Base-by-base conservation (phyloP, 1,140 invertebrate species). In the Muscidifurax raptorellus region DNA sequence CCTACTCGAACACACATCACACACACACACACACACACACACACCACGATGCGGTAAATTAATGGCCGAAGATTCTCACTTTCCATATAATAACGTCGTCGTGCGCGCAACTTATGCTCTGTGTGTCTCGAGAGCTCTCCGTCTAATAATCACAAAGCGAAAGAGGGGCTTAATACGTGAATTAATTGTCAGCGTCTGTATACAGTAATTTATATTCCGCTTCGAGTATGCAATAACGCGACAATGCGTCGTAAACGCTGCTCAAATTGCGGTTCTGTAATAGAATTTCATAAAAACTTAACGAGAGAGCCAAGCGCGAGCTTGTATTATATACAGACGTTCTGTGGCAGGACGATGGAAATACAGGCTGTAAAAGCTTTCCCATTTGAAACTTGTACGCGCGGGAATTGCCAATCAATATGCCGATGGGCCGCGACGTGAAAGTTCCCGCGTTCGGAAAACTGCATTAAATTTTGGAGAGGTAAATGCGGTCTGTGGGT, bases 111-210 rank as follows among this genome's bases (percentile, higher is more conserved):
- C 44, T 40, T 1, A 69, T 27, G 10, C 28, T 71, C n/a, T n/a
- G n/a, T n/a, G n/a, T n/a, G n/a, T n/a, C n/a, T n/a, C n/a, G n/a
- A n/a, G n/a, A n/a, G n/a, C n/a, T n/a, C n/a, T n/a, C 6, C 5
- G 28, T 71, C 66, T 52, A 66, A 69, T 69, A 80, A 44, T n/a
- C 15, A 44, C 36, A 30, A 36, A 47, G 66, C 78, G 78, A 36
- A 80, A 80, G 66, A 47, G 66, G 36, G 36, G 1, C 27, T 69
- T 44, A 47, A 69, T 66, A 36, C 28, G 27, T 13, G 71, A 81
- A 81, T 80, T 80, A 80, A 80, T 81, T 81, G 67, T 81, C 79
- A 72, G 79, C 79, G 69, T 71, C 67, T 32, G 67, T 59, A 59
- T n/a, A 32, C 44, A 28, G 0, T 47, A 47, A 81, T 81, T 81